These are phyloP conservation scores for Caenorhabditis zanzibari DNA, from an alignment of 2,888 invertebrate genomes.

Conservation along the genomic window DNA sequence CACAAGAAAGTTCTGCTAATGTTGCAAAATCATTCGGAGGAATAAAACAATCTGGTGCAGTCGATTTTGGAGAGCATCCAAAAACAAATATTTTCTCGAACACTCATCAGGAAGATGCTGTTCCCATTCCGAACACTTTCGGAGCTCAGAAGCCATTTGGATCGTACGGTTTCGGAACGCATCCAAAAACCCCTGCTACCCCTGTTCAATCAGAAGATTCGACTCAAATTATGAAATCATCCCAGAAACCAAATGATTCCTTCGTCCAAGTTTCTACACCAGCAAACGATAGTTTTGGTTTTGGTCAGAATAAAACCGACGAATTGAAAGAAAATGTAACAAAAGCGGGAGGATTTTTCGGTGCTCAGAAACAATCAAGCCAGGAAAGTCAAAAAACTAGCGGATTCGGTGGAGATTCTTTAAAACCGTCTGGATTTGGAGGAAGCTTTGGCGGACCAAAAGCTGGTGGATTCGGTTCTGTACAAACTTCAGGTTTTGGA, in stretches of 20 bases:
- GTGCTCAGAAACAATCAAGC: neutral
- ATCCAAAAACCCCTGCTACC: neutral
- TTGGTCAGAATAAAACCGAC: neutral
- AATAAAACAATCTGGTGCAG: too few species aligned
- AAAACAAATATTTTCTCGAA: neutral
- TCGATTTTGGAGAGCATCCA: neutral
- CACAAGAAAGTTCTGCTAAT: neutral
- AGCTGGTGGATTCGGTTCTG: neutral
- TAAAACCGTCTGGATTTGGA: conserved; percentile 22
- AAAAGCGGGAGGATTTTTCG: neutral
- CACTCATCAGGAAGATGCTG: neutral
- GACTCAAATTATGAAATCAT: neutral
- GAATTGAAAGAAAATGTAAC: neutral
- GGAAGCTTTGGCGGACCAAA: conserved; percentile 9
- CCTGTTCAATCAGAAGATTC: neutral
- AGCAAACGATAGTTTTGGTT: neutral
- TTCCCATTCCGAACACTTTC: neutral
- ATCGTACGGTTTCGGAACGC: too few species aligned
- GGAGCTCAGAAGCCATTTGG: neutral
- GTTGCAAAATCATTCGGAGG: neutral
- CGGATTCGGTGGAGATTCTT: neutral
- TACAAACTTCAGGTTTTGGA: conserved; percentile 1
- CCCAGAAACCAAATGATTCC: neutral
- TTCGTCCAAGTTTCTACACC: neutral
- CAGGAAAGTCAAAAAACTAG: neutral